These are phyloP conservation scores for Passer domesticus DNA, from an alignment of 2,113 vertebrate genomes.

Conservation along the genomic window DNA sequence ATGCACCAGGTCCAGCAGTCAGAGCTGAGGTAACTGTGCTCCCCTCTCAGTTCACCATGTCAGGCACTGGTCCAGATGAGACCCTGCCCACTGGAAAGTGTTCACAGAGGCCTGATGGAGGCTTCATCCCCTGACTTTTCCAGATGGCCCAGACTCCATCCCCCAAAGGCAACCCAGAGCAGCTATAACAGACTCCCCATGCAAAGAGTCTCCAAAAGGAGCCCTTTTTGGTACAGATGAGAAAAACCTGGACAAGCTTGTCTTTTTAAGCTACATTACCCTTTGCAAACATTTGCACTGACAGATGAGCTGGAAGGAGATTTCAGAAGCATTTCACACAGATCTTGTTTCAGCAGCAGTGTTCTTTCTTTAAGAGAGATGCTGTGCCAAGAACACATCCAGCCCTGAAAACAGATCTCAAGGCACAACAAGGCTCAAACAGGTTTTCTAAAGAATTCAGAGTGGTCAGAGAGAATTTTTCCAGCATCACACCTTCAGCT, in stretches of 20 bases:
- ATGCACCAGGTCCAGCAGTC: background rate
- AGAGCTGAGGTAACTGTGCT: background rate
- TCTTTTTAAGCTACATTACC: constrained; percentile 18
- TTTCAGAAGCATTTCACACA: constrained; percentile 32
- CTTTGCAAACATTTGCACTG: constrained; percentile 5
- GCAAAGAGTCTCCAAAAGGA: background rate
- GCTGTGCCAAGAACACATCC: constrained; percentile 39
- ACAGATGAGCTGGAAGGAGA: constrained; percentile 39
- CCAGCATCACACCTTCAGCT: background rate
- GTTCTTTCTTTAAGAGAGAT: constrained; percentile 1
- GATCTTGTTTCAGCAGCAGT: background rate
- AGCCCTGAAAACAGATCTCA: constrained; percentile 13
- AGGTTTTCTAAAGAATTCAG: background rate
- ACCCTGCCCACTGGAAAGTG: background rate
- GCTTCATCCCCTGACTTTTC: background rate
- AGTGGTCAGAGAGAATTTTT: background rate
- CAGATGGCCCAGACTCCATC: background rate
- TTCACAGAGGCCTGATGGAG: background rate
- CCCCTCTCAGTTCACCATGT: background rate
- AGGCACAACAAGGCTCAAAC: background rate
- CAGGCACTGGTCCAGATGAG: background rate
- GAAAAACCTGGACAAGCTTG: background rate
- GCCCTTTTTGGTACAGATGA: background rate
- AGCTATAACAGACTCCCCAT: background rate
- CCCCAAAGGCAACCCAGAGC: background rate